phyloP scores from a whole-genome alignment of 92 coral and sea anemone genomes.

The Scolanthus callimorphus region DNA sequence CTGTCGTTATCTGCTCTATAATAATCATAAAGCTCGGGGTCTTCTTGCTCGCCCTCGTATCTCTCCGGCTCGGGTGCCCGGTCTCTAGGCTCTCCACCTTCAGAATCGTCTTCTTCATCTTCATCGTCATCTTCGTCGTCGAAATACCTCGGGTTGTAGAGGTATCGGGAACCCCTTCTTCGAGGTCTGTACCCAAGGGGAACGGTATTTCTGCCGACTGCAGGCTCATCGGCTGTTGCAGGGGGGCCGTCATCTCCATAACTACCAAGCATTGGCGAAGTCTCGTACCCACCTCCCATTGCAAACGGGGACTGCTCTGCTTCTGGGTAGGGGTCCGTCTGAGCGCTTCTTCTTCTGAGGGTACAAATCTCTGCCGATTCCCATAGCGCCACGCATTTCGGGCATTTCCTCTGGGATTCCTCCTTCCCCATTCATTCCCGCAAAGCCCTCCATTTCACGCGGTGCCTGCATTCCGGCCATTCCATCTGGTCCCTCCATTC shows the following conservation, averaged over 20 bases:
- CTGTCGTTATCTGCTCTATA: conserved; percentile 61
- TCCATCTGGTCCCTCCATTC: conserved; percentile 45
- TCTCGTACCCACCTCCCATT: conserved; percentile 14
- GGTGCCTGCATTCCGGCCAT: conserved; percentile 32
- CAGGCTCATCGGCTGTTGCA: conserved; percentile 60
- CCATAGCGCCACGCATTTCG: conserved; percentile 46
- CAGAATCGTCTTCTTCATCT: conserved; percentile 46
- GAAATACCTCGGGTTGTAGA: conserved; percentile 35
- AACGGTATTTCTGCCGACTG: conserved; percentile 70
- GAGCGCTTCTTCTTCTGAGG: not conserved
- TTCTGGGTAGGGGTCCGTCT: not conserved
- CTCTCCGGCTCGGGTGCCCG: conserved; percentile 26
- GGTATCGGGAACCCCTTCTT: conserved; percentile 16
- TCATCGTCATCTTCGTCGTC: conserved; percentile 54
- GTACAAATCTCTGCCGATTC: conserved; percentile 6
- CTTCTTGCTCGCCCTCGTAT: conserved; percentile 46
- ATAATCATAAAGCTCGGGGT: conserved; percentile 56
- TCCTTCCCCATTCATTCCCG: conserved; percentile 55
- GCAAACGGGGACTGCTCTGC: not conserved
- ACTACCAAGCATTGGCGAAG: conserved; percentile 21
- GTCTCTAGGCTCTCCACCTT: conserved; percentile 13
- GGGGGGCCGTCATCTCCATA: conserved; percentile 13
- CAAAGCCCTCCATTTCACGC: conserved; percentile 50
- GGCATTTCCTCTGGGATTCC: conserved; percentile 50
- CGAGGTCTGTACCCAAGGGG: conserved; percentile 39